Evolutionary conservation across 2,797 vertebrate genomes (phyloP), one percentile per base, ranked within the genome.

Genomic region (Enteromius anoplus): DNA sequence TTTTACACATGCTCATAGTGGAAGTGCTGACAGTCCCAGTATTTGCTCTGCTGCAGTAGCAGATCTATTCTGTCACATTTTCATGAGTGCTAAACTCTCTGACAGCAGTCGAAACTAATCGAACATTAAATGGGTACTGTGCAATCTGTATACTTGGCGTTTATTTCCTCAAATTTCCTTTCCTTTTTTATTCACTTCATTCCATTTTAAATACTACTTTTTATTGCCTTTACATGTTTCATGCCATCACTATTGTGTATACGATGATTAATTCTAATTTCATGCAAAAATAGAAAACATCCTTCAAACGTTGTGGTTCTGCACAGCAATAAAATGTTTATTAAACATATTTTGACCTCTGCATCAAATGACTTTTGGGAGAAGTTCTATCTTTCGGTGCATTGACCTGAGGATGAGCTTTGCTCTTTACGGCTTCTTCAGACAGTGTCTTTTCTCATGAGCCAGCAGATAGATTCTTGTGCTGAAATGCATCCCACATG

Each of bases 361-460:
- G 69, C 2, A 71, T 51, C 45, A 71, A 49, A 47, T 47, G 0
- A 26, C n/a, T 26, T 70, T 47, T 70, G 40, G 5, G 40, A 26
- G n/a, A 26, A 47, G 37, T 40, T n/a, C 26, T 37, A 47, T 23
- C 3, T 47, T 47, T 70, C 26, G 6, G 21, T 58, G 9, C 53
- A 29, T 71, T 19, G 9, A 5, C 2, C 23, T 29, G 14, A 47
- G 47, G 17, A 47, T 9, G 42, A 47, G 23, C n/a, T 47, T 29
- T 9, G 14, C 23, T 71, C 15, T 32, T 72, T 21, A 53, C 12
- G 5, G 5, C 47, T 34, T 21, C 0, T 11, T 53, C 19, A 32
- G 70, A 53, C 47, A 21, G 19, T 73, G 70, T 5, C 49, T 73
- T 32, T 73, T 73, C 49, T 53, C 32, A n/a, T 73, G 70, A 53